phyloP scores from a whole-genome alignment of 1,140 invertebrate species.

The Microvelia longipes region DNA sequence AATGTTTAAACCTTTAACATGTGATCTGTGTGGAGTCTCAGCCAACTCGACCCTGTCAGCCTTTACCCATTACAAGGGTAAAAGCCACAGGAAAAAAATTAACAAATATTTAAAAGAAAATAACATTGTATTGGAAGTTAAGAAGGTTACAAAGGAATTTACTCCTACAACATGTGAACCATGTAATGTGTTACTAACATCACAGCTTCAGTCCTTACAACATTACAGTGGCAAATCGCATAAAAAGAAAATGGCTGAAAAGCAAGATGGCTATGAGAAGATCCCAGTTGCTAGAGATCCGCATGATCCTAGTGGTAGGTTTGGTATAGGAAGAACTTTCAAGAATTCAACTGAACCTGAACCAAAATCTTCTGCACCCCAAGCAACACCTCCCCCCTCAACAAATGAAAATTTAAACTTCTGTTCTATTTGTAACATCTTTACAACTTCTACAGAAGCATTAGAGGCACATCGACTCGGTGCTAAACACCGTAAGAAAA shows the following conservation, averaged over 20 bases:
- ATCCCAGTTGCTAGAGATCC: not conserved
- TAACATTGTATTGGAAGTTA: not conserved
- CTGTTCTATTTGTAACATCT: not conserved
- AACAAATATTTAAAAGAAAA: not conserved
- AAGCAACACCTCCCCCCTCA: too few relatives aligned
- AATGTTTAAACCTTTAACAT: not conserved
- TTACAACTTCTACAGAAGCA: not conserved
- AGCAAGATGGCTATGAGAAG: too few relatives aligned
- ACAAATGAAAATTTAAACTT: not conserved
- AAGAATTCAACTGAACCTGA: too few relatives aligned
- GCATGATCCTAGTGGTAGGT: not conserved
- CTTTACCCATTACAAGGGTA: not conserved
- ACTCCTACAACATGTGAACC: not conserved
- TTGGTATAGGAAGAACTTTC: not conserved
- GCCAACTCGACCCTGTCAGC: not conserved
- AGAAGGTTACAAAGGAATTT: not conserved
- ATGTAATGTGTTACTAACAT: not conserved
- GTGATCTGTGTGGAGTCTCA: not conserved
- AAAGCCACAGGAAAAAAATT: not conserved
- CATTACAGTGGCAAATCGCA: constrained; percentile 1
- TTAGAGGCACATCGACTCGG: not conserved
- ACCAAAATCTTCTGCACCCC: too few relatives aligned
- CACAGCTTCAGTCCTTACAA: not conserved
- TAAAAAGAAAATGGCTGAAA: not conserved
- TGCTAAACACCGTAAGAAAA: not conserved